Percentiles rank a stretch among this genome's conserved stretches.
These are phyloP conservation scores for Centruroides sculpturatus DNA, from an alignment of 1,140 invertebrate genomes.

Conservation along the genomic window DNA sequence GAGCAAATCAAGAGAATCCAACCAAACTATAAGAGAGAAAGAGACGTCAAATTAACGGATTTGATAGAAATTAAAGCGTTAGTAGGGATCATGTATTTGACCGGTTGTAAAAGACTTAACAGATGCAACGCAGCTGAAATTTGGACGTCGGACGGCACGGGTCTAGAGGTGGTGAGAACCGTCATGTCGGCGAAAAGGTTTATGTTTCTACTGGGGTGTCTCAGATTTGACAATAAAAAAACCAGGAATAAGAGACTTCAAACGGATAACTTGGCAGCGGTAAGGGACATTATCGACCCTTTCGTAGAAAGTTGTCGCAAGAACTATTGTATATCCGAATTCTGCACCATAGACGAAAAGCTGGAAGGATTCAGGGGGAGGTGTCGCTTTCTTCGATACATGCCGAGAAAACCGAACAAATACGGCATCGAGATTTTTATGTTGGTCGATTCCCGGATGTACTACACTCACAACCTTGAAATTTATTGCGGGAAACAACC, in stretches of 20 bases:
- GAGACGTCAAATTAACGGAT: not conserved
- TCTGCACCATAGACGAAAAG: not conserved
- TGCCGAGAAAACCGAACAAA: constrained; percentile 17
- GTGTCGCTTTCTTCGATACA: constrained; percentile 14
- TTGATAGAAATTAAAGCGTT: constrained; percentile 5
- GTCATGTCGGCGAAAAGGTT: constrained; percentile 1
- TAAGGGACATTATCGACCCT: constrained; percentile 14
- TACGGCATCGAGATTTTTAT: constrained; percentile 20
- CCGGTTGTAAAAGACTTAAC: not conserved
- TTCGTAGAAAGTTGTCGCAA: constrained; percentile 14
- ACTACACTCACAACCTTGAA: constrained; percentile 13
- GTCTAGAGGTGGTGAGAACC: not conserved
- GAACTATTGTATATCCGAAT: constrained; percentile 9
- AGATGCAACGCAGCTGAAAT: not conserved
- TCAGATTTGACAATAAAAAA: not conserved
- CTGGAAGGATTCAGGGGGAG: constrained; percentile 12
- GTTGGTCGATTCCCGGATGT: constrained; percentile 10
- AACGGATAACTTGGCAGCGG: constrained; percentile 10
- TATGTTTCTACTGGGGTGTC: not conserved
- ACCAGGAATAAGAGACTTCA: not conserved
- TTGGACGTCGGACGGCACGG: not conserved
- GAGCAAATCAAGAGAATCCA: not conserved
- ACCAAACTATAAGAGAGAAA: not conserved
- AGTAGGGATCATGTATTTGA: not conserved
- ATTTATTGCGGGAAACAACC: constrained; percentile 16